phyloP scores from a whole-genome alignment of 2,113 vertebrate species.

The Todiramphus chloris region DNA sequence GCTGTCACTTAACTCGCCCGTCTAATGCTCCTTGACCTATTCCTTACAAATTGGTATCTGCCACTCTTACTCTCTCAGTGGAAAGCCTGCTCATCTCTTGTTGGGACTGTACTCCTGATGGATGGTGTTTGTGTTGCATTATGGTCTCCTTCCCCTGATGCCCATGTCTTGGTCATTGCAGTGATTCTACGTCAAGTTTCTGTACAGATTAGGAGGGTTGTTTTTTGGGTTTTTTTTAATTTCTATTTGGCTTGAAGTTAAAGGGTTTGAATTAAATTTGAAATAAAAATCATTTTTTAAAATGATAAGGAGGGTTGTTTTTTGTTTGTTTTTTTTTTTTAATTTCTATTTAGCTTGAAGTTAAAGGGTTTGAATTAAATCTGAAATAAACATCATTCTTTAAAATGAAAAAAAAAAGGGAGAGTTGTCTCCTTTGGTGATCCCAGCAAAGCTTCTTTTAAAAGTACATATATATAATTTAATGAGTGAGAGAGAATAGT shows the following conservation, averaged over 20 bases:
- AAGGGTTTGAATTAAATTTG: not conserved
- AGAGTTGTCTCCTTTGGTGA: not conserved
- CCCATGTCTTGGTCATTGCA: not conserved
- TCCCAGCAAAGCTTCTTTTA: not conserved
- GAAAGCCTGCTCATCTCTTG: not conserved
- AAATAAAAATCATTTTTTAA: not conserved
- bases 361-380: not conserved
- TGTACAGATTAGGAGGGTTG: not conserved
- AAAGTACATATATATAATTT: not conserved
- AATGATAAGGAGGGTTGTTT: not conserved
- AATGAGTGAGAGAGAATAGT: not conserved
- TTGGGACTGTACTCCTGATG: not conserved
- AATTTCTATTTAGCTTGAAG: not conserved
- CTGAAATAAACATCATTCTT: not conserved
- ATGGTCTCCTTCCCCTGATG: not conserved
- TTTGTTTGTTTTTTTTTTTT: rapidly evolving
- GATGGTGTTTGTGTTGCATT: not conserved
- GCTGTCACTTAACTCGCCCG: not conserved
- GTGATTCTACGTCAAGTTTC: not conserved
- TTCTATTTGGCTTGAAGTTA: not conserved
- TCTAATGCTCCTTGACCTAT: not conserved
- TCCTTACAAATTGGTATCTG: not conserved
- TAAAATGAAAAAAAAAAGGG: not conserved
- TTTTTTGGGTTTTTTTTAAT: rapidly evolving
- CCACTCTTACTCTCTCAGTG: not conserved